Percentiles rank a stretch among this genome's conserved stretches.
These are phyloP conservation scores for Lutjanus campechanus DNA, from an alignment of 2,797 vertebrate species.

Conservation along the genomic window DNA sequence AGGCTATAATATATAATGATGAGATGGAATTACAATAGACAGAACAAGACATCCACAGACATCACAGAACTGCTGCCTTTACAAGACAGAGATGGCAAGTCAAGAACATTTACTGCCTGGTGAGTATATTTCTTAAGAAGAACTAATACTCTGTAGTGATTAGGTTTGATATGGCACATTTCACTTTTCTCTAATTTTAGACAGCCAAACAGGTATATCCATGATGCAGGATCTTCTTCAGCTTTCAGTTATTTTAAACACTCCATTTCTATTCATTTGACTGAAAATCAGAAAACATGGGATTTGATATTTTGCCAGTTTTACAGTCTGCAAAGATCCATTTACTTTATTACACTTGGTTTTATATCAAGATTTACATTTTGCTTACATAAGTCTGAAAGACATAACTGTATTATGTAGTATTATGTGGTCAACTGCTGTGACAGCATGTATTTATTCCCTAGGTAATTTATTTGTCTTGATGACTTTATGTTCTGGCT, in stretches of 20 bases:
- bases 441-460: background rate
- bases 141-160: background rate
- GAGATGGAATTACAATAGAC: background rate
- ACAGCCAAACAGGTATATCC: background rate
- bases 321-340: background rate
- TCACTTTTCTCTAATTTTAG: no score
- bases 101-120: background rate
- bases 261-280: no score
- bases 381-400: no score
- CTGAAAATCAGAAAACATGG: no score
- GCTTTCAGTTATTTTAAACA: no score
- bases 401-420: background rate
- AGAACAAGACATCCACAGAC: background rate
- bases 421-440: background rate
- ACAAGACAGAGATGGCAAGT: background rate
- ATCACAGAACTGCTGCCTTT: background rate
- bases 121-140: slow-evolving; percentile 3
- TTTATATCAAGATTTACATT: no score
- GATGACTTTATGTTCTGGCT: background rate
- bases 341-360: background rate
- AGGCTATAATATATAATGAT: background rate
- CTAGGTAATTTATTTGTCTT: background rate
- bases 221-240: no score
- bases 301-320: background rate
- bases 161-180: no score